Conservation (phyloP, 2,797 vertebrate genomes). For the Heterohyrax brucei region DNA sequence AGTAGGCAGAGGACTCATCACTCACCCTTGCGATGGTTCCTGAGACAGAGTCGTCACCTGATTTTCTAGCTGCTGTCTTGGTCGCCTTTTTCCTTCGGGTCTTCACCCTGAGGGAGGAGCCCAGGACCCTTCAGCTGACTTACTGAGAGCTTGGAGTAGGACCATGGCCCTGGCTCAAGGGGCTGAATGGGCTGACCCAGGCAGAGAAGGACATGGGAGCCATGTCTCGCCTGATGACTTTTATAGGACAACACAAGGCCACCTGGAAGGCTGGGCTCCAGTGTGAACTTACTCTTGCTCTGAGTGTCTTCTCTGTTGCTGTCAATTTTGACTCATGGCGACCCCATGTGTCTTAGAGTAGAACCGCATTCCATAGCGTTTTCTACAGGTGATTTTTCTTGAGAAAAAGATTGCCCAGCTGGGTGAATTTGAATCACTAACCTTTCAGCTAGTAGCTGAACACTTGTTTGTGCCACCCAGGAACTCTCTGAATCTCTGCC, state of each 20-base stretch:
- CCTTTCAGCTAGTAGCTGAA: no score
- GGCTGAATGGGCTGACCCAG: background rate
- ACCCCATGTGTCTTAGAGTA: no score
- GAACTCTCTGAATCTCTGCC: no score
- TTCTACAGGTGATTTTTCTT: no score
- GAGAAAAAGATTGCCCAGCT: no score
- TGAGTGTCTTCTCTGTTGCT: background rate
- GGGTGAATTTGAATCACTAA: no score
- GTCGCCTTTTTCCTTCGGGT: background rate
- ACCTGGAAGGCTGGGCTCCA: accelerated
- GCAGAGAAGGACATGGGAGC: background rate
- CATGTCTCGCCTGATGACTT: accelerated
- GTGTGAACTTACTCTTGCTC: background rate
- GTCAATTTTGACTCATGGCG: no score
- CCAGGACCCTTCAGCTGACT: background rate
- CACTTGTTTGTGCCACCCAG: no score
- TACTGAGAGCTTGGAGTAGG: background rate
- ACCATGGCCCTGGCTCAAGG: background rate
- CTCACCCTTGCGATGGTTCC: background rate
- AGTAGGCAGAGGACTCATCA: background rate
- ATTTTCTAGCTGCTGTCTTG: accelerated
- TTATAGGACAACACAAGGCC: accelerated
- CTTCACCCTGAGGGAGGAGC: constrained; percentile 30
- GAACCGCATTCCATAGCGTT: no score
- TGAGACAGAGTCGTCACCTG: accelerated